Percentiles rank a stretch among this genome's conserved stretches.
phyloP scores from a whole-genome alignment of 2,113 vertebrate species.

The Podocnemis expansa region DNA sequence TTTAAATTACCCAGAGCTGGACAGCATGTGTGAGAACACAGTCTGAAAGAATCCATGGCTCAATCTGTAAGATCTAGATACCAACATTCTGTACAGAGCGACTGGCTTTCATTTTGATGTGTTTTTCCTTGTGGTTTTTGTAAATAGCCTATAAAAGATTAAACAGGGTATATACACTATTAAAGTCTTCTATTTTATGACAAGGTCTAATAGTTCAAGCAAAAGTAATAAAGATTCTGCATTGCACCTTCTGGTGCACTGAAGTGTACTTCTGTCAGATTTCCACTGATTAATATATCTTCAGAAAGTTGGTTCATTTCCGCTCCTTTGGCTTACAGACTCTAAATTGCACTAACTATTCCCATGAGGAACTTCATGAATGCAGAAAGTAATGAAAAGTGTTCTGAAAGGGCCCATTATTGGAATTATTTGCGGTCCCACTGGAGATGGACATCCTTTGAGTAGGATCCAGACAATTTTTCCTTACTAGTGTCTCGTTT shows the following conservation, averaged over 20 bases:
- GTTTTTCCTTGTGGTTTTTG: neutral
- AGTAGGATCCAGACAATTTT: constrained; percentile 24
- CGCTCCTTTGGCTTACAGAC: constrained; percentile 23
- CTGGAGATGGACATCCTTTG: constrained; percentile 39
- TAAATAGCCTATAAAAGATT: neutral
- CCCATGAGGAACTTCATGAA: constrained; percentile 40
- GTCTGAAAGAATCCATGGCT: neutral
- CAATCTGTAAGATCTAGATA: neutral
- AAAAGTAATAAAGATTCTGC: constrained; percentile 22
- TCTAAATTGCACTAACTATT: constrained; percentile 18
- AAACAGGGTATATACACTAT: neutral
- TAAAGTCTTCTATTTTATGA: neutral
- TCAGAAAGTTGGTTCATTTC: constrained; percentile 43
- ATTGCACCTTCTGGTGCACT: neutral
- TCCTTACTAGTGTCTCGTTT: constrained; percentile 21
- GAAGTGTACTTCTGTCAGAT: constrained; percentile 4
- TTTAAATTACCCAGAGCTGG: neutral
- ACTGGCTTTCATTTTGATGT: neutral
- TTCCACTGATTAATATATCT: constrained; percentile 46
- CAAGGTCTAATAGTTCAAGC: neutral
- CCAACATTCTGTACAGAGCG: neutral
- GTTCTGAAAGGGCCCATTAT: constrained; percentile 33
- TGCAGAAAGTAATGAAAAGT: constrained; percentile 50
- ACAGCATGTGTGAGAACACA: neutral
- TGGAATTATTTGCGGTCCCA: constrained; percentile 54